Evolutionary conservation across 2,113 vertebrate species (phyloP), one percentile per base, ranked within the genome.

Genomic region (Pelusios castaneus): DNA sequence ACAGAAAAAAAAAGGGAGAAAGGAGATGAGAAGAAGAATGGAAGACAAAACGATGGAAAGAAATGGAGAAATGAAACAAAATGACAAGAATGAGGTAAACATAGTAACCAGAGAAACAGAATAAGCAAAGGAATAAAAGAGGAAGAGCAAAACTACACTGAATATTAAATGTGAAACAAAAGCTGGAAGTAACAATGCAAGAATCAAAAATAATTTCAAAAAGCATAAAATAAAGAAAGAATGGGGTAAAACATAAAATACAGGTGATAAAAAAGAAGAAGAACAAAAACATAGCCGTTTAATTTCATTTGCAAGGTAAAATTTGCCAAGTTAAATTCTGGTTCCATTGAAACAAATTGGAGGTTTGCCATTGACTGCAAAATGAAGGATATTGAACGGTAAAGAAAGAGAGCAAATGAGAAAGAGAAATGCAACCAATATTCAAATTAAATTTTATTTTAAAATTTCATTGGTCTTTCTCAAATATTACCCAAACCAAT

Each of bases 161-260:
- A 60, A 93, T 96, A 89, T 82, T 91, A 67, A 89, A 95, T 94
- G 80, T 86, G 88, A 96, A 95, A 92, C 82, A 94, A 94, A 95
- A 90, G 77, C 89, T 49, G 16, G 22, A 73, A 56, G 95, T n/a
- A n/a, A n/a, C n/a, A 97, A 41, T 85, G 24, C 80, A 91, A 3
- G 4, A 87, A 93, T 82, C 56, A 80, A 81, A 89, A 82, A 27
- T 45, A 14, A 38, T 9, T 25, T 31, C 6, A 24, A 16, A 75
- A 45, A 80, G n/a, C 8, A 89, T 87, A 49, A 54, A 84, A 79
- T 87, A 92, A 93, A 91, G 58, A 75, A 94, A 95, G 47, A 85
- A 11, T 60, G 85, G 78, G 0, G 2, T 31, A 92, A 92, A 85
- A 94, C 86, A 75, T 34, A 89, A 80, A 93, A 97, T 75, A 47